Evolutionary conservation across 2,113 vertebrate genomes (phyloP).

Genomic region (Cygnus buccinator): DNA sequence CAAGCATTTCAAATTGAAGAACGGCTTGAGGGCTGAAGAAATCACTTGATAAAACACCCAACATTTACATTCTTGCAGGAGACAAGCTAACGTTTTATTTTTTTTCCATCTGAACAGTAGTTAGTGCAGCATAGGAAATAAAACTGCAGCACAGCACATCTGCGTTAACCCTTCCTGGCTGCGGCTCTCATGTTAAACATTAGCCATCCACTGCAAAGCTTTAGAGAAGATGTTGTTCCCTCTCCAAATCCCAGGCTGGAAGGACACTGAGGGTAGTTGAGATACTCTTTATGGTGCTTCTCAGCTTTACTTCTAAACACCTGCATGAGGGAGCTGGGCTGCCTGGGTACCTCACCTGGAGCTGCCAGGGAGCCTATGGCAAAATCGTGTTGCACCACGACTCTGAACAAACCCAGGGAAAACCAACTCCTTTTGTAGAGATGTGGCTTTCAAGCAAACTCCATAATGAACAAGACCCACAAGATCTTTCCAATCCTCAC

Average conservation of each 20-base stretch:
- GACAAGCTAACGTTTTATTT: not conserved
- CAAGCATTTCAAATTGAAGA: slow-evolving; percentile 63
- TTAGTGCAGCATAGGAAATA: slow-evolving; percentile 15
- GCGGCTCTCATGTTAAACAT: not conserved
- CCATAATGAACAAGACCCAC: rapidly evolving
- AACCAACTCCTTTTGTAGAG: not conserved
- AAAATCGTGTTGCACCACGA: rapidly evolving
- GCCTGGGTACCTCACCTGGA: not conserved
- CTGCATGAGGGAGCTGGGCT: not conserved
- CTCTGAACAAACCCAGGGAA: not conserved
- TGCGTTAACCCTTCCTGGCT: not conserved
- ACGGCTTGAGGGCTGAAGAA: slow-evolving; percentile 43
- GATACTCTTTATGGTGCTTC: not conserved
- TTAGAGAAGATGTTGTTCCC: not conserved
- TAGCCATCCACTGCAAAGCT: not conserved
- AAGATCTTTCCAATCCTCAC: not conserved
- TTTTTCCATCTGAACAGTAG: not conserved
- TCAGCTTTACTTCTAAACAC: not conserved
- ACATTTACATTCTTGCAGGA: slow-evolving; percentile 17
- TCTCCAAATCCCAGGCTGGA: not conserved
- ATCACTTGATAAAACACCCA: slow-evolving; percentile 35
- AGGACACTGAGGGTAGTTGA: not conserved
- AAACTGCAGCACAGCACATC: not conserved
- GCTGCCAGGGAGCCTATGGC: not conserved
- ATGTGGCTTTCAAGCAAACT: not conserved